Conservation (phyloP, 1,140 invertebrate genomes). For the Pachypsylla venusta region DNA sequence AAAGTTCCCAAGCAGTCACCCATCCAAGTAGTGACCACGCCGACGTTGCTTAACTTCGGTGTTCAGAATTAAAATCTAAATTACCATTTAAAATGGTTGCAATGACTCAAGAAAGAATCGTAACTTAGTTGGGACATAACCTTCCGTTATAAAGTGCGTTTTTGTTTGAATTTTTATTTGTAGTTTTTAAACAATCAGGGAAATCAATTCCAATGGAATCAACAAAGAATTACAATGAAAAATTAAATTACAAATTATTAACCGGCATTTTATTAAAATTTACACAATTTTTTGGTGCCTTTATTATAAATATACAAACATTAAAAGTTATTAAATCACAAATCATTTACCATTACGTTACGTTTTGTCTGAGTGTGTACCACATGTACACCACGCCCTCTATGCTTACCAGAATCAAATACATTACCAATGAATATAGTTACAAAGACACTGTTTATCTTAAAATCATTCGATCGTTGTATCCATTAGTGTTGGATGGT, state of each 20-base stretch:
- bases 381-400: not conserved
- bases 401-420: not conserved
- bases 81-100: too few species aligned
- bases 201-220: not conserved
- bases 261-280: not conserved
- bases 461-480: not conserved
- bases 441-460: not conserved
- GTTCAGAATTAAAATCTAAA: too few species aligned
- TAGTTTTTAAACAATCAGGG: too few species aligned
- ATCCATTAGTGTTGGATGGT: not conserved
- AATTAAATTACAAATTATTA: not conserved
- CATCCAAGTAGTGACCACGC: too few species aligned
- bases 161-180: too few species aligned
- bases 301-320: not conserved
- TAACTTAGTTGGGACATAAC: too few species aligned
- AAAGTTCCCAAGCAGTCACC: too few species aligned
- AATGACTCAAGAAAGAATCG: too few species aligned
- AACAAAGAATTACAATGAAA: not conserved
- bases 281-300: not conserved
- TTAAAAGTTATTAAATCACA: not conserved
- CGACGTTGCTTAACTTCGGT: too few species aligned
- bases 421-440: not conserved
- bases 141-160: too few species aligned
- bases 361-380: not conserved
- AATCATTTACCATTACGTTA: not conserved